Evolutionary conservation across 2,888 invertebrate genomes (phyloP).

Genomic region (Baronia brevicornis): DNA sequence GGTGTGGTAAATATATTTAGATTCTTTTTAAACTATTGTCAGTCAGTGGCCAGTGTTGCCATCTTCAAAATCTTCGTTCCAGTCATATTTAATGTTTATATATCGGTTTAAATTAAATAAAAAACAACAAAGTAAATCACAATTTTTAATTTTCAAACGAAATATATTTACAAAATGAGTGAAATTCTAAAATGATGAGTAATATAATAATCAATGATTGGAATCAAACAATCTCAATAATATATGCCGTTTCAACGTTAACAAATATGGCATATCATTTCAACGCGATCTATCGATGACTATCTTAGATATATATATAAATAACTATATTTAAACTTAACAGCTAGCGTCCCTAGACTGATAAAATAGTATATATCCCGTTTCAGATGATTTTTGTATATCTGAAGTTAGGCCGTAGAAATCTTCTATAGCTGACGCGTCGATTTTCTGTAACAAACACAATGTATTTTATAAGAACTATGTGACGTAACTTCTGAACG

Average conservation of each 20-base stretch:
- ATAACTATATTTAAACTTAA: constrained; percentile 67
- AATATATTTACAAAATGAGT: constrained; percentile 62
- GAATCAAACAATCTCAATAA: constrained; percentile 59
- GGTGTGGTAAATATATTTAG: no score
- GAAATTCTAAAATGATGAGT: constrained; percentile 40
- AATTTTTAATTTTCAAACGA: constrained; percentile 44
- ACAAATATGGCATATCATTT: constrained; percentile 60
- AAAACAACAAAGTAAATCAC: constrained; percentile 10
- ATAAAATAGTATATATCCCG: constrained; percentile 99
- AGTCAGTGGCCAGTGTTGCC: no score
- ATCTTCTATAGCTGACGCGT: constrained; percentile 98
- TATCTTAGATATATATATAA: constrained; percentile 64
- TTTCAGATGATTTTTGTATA: constrained; percentile 99
- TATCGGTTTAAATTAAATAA: constrained; percentile 6
- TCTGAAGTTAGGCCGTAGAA: constrained; percentile 99
- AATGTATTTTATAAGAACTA: background rate
- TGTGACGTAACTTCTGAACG: no score
- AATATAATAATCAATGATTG: constrained; percentile 44
- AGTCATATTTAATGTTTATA: background rate
- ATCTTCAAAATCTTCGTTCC: no score
- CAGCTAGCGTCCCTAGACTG: constrained; percentile 90
- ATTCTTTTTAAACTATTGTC: no score
- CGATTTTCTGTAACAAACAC: constrained; percentile 90
- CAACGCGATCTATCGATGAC: constrained; percentile 57
- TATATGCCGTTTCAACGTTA: constrained; percentile 67